phyloP scores from a whole-genome alignment of 1,140 invertebrate genomes.

The Drosophila pseudoananassae region DNA sequence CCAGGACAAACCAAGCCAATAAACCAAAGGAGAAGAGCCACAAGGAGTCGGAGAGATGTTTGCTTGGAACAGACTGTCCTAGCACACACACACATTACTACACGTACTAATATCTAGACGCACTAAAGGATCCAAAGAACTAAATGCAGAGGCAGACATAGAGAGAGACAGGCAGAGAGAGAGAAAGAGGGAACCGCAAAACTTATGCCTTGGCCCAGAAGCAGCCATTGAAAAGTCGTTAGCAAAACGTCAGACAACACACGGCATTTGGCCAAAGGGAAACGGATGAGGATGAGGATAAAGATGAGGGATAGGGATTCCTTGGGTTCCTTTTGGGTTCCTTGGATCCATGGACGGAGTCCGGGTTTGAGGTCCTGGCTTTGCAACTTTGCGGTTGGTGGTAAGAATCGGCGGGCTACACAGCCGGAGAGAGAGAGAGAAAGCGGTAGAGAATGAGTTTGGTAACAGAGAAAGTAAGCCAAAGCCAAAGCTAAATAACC shows the following conservation, averaged over 20 bases:
- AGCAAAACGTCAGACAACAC: slow-evolving; percentile 75
- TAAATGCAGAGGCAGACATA: not conserved
- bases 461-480: slow-evolving; percentile 19
- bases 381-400: slow-evolving; percentile 38
- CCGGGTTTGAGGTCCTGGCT: slow-evolving; percentile 25
- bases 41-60: slow-evolving; percentile 57
- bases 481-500: slow-evolving; percentile 25
- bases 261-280: slow-evolving; percentile 44
- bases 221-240: slow-evolving; percentile 79
- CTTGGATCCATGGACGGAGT: slow-evolving; percentile 15
- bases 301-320: slow-evolving; percentile 20
- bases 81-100: slow-evolving; percentile 46
- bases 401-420: slow-evolving; percentile 1
- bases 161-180: slow-evolving; percentile 1
- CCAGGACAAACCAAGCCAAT: slow-evolving; percentile 59
- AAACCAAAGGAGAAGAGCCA: slow-evolving; percentile 46
- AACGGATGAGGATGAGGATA: not conserved
- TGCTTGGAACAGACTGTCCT: slow-evolving; percentile 56
- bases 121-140: not conserved
- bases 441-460: not conserved
- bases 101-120: slow-evolving; percentile 9
- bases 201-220: slow-evolving; percentile 66
- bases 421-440: not conserved
- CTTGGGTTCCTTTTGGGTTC: slow-evolving; percentile 18
- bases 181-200: slow-evolving; percentile 40